Evolutionary conservation across 2,797 vertebrate species (phyloP), one percentile per base, ranked within the genome.

Genomic region (Macropus fuliginosus): DNA sequence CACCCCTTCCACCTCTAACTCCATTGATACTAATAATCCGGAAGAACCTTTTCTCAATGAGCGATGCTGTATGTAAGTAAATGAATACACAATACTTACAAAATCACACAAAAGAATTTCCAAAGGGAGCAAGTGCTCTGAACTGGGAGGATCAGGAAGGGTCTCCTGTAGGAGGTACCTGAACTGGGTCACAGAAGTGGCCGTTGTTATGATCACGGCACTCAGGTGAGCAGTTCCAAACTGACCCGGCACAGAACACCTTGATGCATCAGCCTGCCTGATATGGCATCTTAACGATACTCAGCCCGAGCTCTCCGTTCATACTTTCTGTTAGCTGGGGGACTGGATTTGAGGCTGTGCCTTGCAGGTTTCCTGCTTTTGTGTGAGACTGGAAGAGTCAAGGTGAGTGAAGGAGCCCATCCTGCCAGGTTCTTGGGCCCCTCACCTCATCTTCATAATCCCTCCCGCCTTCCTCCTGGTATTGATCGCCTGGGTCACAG

Each of bases 391-490:
- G 97, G 97, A 98, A 98, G 96, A 96, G 97, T 98, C 98, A 98
- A 98, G 98, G 98, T 99, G 98, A 99, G 97, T 96, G 97, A 98
- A 98, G 98, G 98, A 98, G 98, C 98, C 98, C 98, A 98, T 98
- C 97, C 97, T 97, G 93, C 95, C 98, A 98, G 98, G 98, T 98
- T 98, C 98, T 98, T 98, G 98, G 98, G 98, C 97, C 98, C 96
- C 97, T 99, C 98, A 97, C 98, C 98, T 99, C 98, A 98, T 99
- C 98, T 99, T 99, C 98, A 98, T 99, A 98, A 99, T 98, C 98
- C 98, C 98, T 98, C 98, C 97, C 96, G 97, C 96, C 98, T 98
- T 98, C 97, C 98, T 98, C 98, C 97, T 92, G 93, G 96, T 99
- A 99, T 99, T 98, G 99, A 99, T 99, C 0, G 74, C 74, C 40